Base-by-base conservation (phyloP, 2,113 vertebrate genomes). In the Cromileptes altivelis region DNA sequence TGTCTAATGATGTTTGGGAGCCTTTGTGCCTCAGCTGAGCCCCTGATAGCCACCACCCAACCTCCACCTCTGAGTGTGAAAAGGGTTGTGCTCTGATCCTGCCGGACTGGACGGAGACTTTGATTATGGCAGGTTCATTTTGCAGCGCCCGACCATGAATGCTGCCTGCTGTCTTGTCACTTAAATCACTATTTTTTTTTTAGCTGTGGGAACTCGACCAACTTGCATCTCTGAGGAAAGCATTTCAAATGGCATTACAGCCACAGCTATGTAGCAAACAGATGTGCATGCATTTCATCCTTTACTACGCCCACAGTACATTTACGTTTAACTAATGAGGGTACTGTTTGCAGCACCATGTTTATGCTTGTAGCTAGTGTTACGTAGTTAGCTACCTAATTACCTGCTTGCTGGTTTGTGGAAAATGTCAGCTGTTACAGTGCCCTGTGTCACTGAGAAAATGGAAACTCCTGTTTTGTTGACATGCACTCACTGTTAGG, bases 361-460 rank as follows among this genome's bases (percentile, higher is more conserved):
- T 90, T 92, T 89, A 81, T 86, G 90, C 88, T 90, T 88, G 90
- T 92, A 91, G 92, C 91, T 47, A 84, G 79, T 79, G 84, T 92
- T 92, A 85, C 65, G 79, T 88, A 82, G 82, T 87, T 92, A 86
- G 88, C 75, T 85, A 88, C 84, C 89, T 90, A 93, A 94, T 94
- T 93, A 94, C 89, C 89, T 93, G 89, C 86, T 90, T 93, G 88
- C 88, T 94, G 91, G 91, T 91, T 93, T 93, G 89, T 93, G 91
- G 90, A 91, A 37, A 91, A 90, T 91, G 87, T 93, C 89, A 91
- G 91, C 92, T 93, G 89, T 91, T 92, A 30, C 50, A 78, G 49
- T 78, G 69, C 55, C 76, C 70, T 45, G 40, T 78, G 69, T 84
- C 71, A 70, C 85, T 65, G 64, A 86, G 69, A 90, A 86, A 86